Conservation (phyloP, 92 coral and sea anemone genomes). For the Pocillopora grandis region DNA sequence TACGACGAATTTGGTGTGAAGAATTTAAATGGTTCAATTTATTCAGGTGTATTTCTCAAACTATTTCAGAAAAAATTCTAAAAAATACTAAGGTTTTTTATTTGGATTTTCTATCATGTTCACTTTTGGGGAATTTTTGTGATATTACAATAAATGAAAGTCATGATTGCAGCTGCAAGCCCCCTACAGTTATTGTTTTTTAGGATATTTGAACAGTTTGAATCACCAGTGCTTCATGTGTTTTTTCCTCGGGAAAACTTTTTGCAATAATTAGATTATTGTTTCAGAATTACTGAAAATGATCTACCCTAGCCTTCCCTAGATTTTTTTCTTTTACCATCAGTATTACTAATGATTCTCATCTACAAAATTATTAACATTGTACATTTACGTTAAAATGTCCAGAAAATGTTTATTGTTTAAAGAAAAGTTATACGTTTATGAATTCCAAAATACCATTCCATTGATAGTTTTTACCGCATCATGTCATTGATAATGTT, state of each 20-base stretch:
- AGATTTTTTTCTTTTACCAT: neutral
- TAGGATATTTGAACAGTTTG: too few species aligned
- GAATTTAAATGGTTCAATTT: neutral
- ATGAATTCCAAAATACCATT: constrained; percentile 6
- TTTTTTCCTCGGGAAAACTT: too few species aligned
- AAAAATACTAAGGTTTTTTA: too few species aligned
- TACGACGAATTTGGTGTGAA: neutral
- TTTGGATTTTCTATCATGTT: too few species aligned
- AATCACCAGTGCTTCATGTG: too few species aligned
- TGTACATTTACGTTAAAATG: neutral
- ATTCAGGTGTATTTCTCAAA: neutral
- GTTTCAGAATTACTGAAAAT: neutral
- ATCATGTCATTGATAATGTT: neutral
- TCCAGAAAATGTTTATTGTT: constrained; percentile 14
- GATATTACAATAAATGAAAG: too few species aligned
- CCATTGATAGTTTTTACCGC: neutral
- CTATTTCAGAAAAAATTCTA: neutral
- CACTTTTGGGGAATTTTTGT: too few species aligned
- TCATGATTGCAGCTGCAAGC: too few species aligned
- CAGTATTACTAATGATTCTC: neutral
- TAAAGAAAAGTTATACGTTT: constrained; percentile 11
- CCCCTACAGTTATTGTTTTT: too few species aligned
- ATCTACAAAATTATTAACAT: neutral
- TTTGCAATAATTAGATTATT: too few species aligned
- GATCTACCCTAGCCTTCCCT: neutral